Percentiles rank a stretch among this genome's conserved stretches.
Conservation (phyloP, 2,888 invertebrate species). For the Yponomeuta sedellus region DNA sequence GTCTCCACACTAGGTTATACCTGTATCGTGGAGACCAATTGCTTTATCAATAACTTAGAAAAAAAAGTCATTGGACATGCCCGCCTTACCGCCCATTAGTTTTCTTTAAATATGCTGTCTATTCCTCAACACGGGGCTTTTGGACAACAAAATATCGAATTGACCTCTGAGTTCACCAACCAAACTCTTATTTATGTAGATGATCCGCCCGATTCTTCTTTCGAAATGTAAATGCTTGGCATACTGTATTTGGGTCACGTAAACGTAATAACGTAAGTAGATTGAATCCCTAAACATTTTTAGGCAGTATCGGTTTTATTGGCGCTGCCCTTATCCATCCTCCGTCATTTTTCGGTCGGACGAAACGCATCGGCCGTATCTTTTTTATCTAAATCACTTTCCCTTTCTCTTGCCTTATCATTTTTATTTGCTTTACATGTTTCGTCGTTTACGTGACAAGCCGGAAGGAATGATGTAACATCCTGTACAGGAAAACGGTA, state of each 20-base stretch:
- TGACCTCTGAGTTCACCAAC: not conserved
- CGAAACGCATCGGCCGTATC: slow-evolving; percentile 28
- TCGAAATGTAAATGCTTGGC: slow-evolving; percentile 19
- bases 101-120: too few relatives aligned
- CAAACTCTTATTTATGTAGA: not conserved
- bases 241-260: slow-evolving; percentile 51
- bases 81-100: too few relatives aligned
- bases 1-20: too few relatives aligned
- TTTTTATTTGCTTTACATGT: slow-evolving; percentile 25
- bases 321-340: slow-evolving; percentile 45
- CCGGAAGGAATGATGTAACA: slow-evolving; percentile 13
- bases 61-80: too few relatives aligned
- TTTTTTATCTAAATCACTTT: slow-evolving; percentile 32
- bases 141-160: not conserved
- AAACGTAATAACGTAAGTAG: slow-evolving; percentile 55
- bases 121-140: too few relatives aligned
- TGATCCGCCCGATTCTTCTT: slow-evolving; percentile 4
- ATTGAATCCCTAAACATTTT: slow-evolving; percentile 55
- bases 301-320: slow-evolving; percentile 46
- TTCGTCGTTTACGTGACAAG: slow-evolving; percentile 19
- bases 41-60: too few relatives aligned
- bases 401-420: slow-evolving; percentile 17
- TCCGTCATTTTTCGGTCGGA: slow-evolving; percentile 38
- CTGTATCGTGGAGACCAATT: too few relatives aligned
- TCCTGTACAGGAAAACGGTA: not conserved